Evolutionary conservation across 1,140 invertebrate species (phyloP).

Genomic region (Medauroidea extradentata): DNA sequence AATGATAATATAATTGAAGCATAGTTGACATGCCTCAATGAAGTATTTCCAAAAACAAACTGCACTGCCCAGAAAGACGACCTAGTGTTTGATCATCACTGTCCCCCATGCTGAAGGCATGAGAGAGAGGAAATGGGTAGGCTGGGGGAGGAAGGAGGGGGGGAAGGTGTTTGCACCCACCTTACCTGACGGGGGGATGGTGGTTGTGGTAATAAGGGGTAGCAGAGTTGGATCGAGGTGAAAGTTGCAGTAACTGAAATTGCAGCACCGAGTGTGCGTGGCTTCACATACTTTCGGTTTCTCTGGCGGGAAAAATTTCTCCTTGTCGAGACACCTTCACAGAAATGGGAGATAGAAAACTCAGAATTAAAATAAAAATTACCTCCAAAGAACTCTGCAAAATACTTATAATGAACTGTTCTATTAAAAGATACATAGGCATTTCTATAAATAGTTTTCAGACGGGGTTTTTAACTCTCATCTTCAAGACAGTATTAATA

Average conservation of each 20-base stretch:
- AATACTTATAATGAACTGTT: too few relatives aligned
- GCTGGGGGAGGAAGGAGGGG: background rate
- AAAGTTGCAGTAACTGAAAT: conserved; percentile 57
- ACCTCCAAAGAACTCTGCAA: too few relatives aligned
- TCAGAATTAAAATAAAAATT: background rate
- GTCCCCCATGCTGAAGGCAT: background rate
- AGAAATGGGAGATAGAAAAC: conserved; percentile 7
- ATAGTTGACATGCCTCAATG: too few relatives aligned
- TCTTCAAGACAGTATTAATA: too few relatives aligned
- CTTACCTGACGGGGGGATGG: conserved; percentile 16
- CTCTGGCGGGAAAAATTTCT: conserved; percentile 67
- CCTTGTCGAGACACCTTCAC: conserved; percentile 62
- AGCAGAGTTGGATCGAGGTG: conserved; percentile 47
- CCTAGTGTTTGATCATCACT: background rate
- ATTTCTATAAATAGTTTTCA: too few relatives aligned
- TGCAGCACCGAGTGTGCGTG: conserved; percentile 57
- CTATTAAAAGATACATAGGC: too few relatives aligned
- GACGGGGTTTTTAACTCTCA: too few relatives aligned
- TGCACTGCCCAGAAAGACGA: too few relatives aligned
- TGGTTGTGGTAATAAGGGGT: conserved; percentile 39
- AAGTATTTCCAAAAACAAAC: too few relatives aligned
- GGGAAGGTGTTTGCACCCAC: background rate
- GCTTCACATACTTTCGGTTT: conserved; percentile 55
- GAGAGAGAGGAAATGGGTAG: background rate
- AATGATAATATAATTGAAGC: too few relatives aligned